A percentile compares a stretch with the other conserved stretches of the same genome.
Evolutionary conservation across 2,888 invertebrate species (phyloP).

Genomic region (Dioctria rufipes): DNA sequence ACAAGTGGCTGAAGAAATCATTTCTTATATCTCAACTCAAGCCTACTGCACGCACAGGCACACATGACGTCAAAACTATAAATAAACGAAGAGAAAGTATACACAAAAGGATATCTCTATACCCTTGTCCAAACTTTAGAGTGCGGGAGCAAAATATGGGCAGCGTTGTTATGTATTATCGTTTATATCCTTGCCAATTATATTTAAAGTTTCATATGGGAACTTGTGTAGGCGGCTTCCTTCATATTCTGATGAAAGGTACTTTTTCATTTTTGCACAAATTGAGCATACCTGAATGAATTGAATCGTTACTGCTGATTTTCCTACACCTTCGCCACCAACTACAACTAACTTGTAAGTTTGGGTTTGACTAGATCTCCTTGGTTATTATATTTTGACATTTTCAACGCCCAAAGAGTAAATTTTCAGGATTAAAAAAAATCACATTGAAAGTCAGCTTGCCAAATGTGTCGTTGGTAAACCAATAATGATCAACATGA

Average conservation of each 20-base stretch:
- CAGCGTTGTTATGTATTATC: background rate
- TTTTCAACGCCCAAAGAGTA: slow-evolving; percentile 53
- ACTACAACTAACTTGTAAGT: slow-evolving; percentile 96
- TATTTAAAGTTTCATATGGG: background rate
- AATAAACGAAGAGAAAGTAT: slow-evolving; percentile 30
- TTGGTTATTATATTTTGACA: slow-evolving; percentile 63
- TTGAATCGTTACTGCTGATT: slow-evolving; percentile 98
- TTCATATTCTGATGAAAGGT: background rate
- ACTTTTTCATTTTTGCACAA: background rate
- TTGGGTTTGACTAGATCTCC: slow-evolving; percentile 76
- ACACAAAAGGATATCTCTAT: no score
- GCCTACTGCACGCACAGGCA: slow-evolving; percentile 22
- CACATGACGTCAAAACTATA: slow-evolving; percentile 59
- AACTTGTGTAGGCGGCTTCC: slow-evolving; percentile 34
- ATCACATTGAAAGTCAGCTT: background rate
- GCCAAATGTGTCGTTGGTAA: slow-evolving; percentile 4
- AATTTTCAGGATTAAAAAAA: no score
- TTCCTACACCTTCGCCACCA: slow-evolving; percentile 98
- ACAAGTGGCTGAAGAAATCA: background rate
- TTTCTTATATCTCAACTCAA: background rate
- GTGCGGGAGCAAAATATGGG: background rate
- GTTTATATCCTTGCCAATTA: background rate
- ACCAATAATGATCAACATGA: background rate
- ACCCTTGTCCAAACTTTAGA: no score
- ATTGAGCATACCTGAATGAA: slow-evolving; percentile 89